Evolutionary conservation across 2,113 vertebrate species (phyloP).

Genomic region (Agapornis roseicollis): DNA sequence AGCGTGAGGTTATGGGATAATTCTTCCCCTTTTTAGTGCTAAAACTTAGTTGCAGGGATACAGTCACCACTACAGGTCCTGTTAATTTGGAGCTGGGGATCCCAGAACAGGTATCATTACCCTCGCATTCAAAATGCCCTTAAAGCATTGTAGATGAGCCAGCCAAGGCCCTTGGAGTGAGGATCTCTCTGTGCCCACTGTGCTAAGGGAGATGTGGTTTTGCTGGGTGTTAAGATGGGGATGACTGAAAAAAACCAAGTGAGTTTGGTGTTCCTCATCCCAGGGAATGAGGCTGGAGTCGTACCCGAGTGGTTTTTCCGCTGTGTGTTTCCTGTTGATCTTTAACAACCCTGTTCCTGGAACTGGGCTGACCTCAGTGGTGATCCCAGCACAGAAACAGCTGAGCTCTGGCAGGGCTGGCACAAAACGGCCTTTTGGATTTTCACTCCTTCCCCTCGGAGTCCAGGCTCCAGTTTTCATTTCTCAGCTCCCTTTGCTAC

Average conservation of each 20-base stretch:
- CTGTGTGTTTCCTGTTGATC: constrained; percentile 35
- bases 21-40: neutral
- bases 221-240: neutral
- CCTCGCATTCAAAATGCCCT: neutral
- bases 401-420: neutral
- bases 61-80: neutral
- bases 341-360: constrained; percentile 5
- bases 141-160: neutral
- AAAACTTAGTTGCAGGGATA: rapidly evolving
- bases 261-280: neutral
- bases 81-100: neutral
- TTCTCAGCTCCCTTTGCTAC: neutral
- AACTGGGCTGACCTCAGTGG: neutral
- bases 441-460: neutral
- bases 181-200: neutral
- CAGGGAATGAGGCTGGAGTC: neutral
- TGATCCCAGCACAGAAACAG: neutral
- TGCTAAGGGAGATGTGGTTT: neutral
- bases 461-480: neutral
- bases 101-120: neutral
- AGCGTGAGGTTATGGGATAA: neutral
- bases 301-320: neutral
- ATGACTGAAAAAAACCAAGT: rapidly evolving
- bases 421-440: neutral
- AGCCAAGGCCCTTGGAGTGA: neutral